phyloP scores from a whole-genome alignment of 30 jellyfish, hydroid and myxozoan genomes.

The Mastigias papua region DNA sequence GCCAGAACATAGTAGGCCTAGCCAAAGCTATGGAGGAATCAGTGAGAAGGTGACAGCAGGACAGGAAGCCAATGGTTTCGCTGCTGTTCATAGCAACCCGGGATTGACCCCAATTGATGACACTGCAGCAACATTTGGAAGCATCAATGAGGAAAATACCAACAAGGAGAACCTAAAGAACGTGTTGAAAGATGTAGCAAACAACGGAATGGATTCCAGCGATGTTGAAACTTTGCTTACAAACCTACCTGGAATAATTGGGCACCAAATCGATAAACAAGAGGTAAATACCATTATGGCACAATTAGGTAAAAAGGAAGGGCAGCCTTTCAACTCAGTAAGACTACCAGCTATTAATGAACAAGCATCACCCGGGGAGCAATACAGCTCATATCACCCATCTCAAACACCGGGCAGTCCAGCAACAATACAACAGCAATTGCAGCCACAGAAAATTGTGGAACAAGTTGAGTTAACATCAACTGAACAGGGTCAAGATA shows the following conservation, averaged over 20 bases:
- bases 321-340: conserved; percentile 12
- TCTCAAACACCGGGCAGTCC: not conserved
- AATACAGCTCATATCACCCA: not conserved
- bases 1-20: not conserved
- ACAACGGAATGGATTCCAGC: conserved; percentile 24
- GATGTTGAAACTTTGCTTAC: conserved; percentile 53
- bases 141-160: conserved; percentile 6
- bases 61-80: not conserved
- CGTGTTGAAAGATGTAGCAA: conserved; percentile 43
- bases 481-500: not conserved
- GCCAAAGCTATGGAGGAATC: not conserved
- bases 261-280: conserved; percentile 55
- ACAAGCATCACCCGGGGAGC: not conserved
- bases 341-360: not conserved
- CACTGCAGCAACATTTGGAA: conserved; percentile 39
- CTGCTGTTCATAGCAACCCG: not conserved
- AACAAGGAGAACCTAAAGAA: conserved; percentile 53
- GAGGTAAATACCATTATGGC: conserved; percentile 53
- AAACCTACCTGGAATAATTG: conserved; percentile 69
- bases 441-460: conserved; percentile 53
- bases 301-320: conserved; percentile 24
- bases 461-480: conserved; percentile 22
- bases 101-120: conserved; percentile 22
- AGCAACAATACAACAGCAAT: conserved; percentile 14
- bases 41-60: not conserved